Conservation (phyloP, 35 echinoderm and acorn worm genomes). For the Nesometra sesokonis region DNA sequence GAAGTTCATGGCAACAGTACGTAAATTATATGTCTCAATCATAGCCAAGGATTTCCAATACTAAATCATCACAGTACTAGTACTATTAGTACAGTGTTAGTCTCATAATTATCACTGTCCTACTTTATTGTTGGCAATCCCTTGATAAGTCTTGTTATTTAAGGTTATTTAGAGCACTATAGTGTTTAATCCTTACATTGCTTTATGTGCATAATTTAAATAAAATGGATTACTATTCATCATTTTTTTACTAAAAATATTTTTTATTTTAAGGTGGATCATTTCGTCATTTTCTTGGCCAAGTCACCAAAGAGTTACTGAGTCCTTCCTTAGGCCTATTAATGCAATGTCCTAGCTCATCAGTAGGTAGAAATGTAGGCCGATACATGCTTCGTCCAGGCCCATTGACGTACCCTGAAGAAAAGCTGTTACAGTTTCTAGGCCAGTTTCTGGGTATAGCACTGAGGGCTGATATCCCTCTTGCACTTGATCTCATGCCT, state of each 20-base stretch:
- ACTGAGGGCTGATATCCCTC: slow-evolving; percentile 62
- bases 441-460: slow-evolving; percentile 70
- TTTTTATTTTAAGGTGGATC: slow-evolving; percentile 43
- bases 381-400: slow-evolving; percentile 43
- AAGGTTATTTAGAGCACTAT: too few relatives aligned
- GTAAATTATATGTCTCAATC: too few relatives aligned
- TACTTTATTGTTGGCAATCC: too few relatives aligned
- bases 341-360: slow-evolving; percentile 43
- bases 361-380: slow-evolving; percentile 33
- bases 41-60: too few relatives aligned
- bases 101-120: too few relatives aligned
- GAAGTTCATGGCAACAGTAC: slow-evolving; percentile 84
- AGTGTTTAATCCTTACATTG: too few relatives aligned
- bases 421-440: slow-evolving; percentile 64
- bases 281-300: slow-evolving; percentile 58
- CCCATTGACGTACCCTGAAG: slow-evolving; percentile 43
- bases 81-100: too few relatives aligned
- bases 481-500: slow-evolving; percentile 35
- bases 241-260: not conserved
- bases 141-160: too few relatives aligned
- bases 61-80: too few relatives aligned
- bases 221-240: too few relatives aligned
- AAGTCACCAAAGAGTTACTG: slow-evolving; percentile 59
- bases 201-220: too few relatives aligned
- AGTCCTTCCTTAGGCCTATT: slow-evolving; percentile 38